A percentile compares a stretch with the other conserved stretches of the same genome.
phyloP scores from a whole-genome alignment of 2,888 invertebrate genomes.

The Scotopteryx bipunctaria region DNA sequence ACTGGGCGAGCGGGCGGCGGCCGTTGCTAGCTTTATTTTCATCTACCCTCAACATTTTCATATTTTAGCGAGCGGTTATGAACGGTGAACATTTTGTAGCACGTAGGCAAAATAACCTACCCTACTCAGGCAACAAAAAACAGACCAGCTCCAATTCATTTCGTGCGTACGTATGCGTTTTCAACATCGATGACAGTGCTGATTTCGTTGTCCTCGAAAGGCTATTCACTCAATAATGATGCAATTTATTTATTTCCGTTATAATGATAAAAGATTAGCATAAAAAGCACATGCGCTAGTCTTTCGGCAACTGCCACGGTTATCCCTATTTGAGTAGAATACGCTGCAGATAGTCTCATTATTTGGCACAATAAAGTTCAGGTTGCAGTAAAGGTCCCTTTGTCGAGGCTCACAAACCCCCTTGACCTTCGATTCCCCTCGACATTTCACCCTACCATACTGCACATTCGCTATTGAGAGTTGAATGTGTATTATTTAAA shows the following conservation, averaged over 20 bases:
- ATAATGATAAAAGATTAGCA: no score
- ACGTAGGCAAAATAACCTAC: slow-evolving; percentile 10
- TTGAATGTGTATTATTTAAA: slow-evolving; percentile 3
- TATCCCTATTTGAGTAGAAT: slow-evolving; percentile 9
- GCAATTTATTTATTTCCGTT: no score
- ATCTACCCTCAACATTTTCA: slow-evolving; percentile 52
- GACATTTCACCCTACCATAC: slow-evolving; percentile 10
- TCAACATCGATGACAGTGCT: no score
- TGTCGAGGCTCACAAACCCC: slow-evolving; percentile 13
- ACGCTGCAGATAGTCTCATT: not conserved
- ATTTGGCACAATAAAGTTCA: slow-evolving; percentile 9
- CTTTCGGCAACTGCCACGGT: slow-evolving; percentile 8
- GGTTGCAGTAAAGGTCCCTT: slow-evolving; percentile 7
- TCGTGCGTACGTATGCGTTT: no score
- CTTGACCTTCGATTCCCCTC: slow-evolving; percentile 26
- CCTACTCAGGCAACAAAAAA: not conserved
- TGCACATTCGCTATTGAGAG: slow-evolving; percentile 8
- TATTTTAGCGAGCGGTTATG: not conserved
- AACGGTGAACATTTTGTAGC: not conserved
- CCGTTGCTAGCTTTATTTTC: slow-evolving; percentile 21
- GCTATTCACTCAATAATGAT: no score
- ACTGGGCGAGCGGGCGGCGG: slow-evolving; percentile 46
- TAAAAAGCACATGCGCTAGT: no score
- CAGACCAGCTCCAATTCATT: not conserved
- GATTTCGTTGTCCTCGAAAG: no score